Evolutionary conservation across 2,113 vertebrate species (phyloP).

Genomic region (Brachyhypopomus gauderio): DNA sequence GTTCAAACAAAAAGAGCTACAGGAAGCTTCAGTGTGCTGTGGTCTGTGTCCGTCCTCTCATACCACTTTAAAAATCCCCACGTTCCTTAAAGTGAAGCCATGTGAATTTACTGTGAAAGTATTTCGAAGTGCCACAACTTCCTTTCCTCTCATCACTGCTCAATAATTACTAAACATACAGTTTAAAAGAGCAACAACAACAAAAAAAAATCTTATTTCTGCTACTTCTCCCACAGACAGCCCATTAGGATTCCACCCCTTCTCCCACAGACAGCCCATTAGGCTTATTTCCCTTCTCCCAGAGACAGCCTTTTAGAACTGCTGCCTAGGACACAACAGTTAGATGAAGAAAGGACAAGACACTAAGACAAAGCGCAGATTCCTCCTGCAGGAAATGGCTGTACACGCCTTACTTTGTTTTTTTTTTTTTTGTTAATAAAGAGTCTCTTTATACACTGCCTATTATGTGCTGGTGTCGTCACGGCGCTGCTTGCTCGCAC

Average conservation of each 20-base stretch:
- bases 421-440: constrained; percentile 74
- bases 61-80: not conserved
- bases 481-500: constrained; percentile 1
- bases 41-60: not conserved
- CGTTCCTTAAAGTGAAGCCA: not conserved
- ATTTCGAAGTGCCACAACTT: too few species aligned
- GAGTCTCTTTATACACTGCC: constrained; percentile 36
- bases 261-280: too few species aligned
- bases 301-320: too few species aligned
- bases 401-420: constrained; percentile 64
- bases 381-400: constrained; percentile 60
- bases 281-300: too few species aligned
- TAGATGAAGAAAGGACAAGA: not conserved
- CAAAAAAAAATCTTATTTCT: too few species aligned
- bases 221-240: too few species aligned
- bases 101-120: not conserved
- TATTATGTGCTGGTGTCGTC: constrained; percentile 54
- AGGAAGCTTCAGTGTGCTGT: not conserved
- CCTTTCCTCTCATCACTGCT: not conserved
- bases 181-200: too few species aligned
- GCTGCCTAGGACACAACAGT: too few species aligned
- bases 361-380: not conserved
- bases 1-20: not conserved
- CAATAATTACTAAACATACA: not conserved
- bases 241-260: too few species aligned